Evolutionary conservation across 2,888 invertebrate species (phyloP).

Genomic region (Thelaira solivaga): DNA sequence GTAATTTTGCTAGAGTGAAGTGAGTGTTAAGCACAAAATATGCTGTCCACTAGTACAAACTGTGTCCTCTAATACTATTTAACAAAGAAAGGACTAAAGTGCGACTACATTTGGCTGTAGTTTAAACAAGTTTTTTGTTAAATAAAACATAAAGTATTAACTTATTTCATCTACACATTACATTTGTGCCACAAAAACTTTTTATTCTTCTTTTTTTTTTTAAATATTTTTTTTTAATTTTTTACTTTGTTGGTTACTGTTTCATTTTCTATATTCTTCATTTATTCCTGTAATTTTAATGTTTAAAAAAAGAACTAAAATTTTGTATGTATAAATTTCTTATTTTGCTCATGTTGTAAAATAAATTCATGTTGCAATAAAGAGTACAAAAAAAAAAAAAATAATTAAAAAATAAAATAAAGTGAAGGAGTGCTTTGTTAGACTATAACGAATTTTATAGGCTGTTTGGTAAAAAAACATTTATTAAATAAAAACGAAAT

Average conservation of each 20-base stretch:
- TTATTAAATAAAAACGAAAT: no score
- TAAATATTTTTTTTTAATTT: no score
- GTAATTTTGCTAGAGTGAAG: not conserved
- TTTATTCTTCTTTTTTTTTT: not conserved
- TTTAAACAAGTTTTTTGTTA: slow-evolving; percentile 40
- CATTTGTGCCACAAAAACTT: slow-evolving; percentile 37
- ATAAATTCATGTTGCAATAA: not conserved
- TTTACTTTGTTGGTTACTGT: slow-evolving; percentile 28
- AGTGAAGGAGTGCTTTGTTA: no score
- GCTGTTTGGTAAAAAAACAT: no score
- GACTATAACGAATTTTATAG: not conserved
- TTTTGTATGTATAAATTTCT: slow-evolving; percentile 6
- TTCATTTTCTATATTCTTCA: slow-evolving; percentile 11
- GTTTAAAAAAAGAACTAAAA: not conserved
- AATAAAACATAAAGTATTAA: slow-evolving; percentile 57
- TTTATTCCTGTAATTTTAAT: slow-evolving; percentile 20
- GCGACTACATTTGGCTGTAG: slow-evolving; percentile 19
- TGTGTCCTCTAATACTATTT: slow-evolving; percentile 12
- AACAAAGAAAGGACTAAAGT: not conserved
- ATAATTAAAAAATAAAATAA: not conserved
- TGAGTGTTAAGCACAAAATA: slow-evolving; percentile 19
- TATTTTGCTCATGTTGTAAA: slow-evolving; percentile 28
- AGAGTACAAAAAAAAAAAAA: not conserved
- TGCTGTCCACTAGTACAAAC: not conserved
- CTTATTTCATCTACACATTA: slow-evolving; percentile 47